Evolutionary conservation across 2,888 invertebrate species (phyloP).

Genomic region (Noctua pronuba): DNA sequence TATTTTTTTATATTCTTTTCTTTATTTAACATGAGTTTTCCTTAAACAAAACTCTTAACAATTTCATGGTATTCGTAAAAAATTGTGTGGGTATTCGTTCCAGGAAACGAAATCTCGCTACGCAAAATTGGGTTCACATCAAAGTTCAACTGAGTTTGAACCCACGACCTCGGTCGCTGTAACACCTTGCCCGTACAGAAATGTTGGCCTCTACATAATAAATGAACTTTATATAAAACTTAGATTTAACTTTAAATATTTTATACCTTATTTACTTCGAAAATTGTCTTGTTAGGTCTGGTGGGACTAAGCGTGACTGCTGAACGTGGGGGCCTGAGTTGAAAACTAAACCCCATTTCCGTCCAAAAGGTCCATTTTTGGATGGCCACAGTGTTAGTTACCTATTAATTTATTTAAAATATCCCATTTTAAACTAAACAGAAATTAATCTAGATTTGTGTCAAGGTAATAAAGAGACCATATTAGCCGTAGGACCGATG

Average conservation of each 20-base stretch:
- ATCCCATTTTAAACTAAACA: not conserved
- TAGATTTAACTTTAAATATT: not conserved
- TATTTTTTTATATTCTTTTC: not conserved
- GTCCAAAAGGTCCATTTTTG: not conserved
- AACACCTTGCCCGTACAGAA: constrained; percentile 26
- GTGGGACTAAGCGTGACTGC: not conserved
- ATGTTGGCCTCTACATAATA: not conserved
- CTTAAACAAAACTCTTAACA: not conserved
- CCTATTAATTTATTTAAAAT: not conserved
- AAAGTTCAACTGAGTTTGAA: constrained; percentile 41
- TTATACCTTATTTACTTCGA: not conserved
- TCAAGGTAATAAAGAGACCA: not conserved
- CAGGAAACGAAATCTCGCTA: constrained; percentile 6
- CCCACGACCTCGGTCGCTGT: constrained; percentile 23
- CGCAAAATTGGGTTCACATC: constrained; percentile 25
- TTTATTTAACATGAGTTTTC: not conserved
- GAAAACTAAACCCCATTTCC: not conserved
- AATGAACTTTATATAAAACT: not conserved
- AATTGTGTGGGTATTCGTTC: not conserved
- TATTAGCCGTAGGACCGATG: no score
- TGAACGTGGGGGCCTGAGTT: not conserved
- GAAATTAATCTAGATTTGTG: not conserved
- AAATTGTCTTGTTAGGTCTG: not conserved
- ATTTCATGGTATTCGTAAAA: not conserved
- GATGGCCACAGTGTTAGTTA: not conserved